phyloP scores from a whole-genome alignment of 1,140 invertebrate species.

The Gonatopus flavifemur region DNA sequence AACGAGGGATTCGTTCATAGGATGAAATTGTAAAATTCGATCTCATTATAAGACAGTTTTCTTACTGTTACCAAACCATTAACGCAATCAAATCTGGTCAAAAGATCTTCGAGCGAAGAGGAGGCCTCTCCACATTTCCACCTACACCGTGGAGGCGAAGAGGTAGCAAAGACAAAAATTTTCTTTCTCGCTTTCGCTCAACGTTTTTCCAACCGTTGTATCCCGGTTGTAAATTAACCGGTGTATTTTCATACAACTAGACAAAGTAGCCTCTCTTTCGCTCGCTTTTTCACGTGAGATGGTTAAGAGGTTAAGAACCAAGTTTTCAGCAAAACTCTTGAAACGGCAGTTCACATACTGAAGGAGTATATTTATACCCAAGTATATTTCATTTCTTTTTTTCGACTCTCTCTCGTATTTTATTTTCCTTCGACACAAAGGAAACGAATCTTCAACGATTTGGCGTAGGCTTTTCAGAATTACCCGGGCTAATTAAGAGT shows the following conservation, averaged over 20 bases:
- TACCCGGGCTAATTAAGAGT: constrained; percentile 28
- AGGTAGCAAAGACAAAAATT: constrained; percentile 8
- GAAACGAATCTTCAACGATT: constrained; percentile 2
- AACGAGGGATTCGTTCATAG: too few relatives aligned
- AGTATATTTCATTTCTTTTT: not conserved
- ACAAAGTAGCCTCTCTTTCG: constrained; percentile 2
- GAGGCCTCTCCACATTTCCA: constrained; percentile 2
- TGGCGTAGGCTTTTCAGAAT: constrained; percentile 15
- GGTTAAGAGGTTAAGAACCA: constrained; percentile 24
- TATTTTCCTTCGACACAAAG: not conserved
- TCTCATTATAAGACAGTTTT: too few relatives aligned
- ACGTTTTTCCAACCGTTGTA: constrained; percentile 8
- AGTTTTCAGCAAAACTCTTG: constrained; percentile 24
- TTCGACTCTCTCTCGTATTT: not conserved
- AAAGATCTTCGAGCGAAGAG: constrained; percentile 1
- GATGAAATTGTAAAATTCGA: too few relatives aligned
- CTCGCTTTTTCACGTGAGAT: constrained; percentile 25
- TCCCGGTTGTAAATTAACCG: too few relatives aligned
- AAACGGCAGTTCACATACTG: too few relatives aligned
- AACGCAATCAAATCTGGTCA: too few relatives aligned
- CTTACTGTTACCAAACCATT: too few relatives aligned
- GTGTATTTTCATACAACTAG: too few relatives aligned
- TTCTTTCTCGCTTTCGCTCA: constrained; percentile 8
- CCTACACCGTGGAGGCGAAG: constrained; percentile 9
- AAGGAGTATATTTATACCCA: constrained; percentile 20